A percentile compares a stretch with the other conserved stretches of the same genome.
These are phyloP conservation scores for Cyphomyrus plagiostoma DNA, from an alignment of 2,113 vertebrate genomes.

Conservation along the genomic window DNA sequence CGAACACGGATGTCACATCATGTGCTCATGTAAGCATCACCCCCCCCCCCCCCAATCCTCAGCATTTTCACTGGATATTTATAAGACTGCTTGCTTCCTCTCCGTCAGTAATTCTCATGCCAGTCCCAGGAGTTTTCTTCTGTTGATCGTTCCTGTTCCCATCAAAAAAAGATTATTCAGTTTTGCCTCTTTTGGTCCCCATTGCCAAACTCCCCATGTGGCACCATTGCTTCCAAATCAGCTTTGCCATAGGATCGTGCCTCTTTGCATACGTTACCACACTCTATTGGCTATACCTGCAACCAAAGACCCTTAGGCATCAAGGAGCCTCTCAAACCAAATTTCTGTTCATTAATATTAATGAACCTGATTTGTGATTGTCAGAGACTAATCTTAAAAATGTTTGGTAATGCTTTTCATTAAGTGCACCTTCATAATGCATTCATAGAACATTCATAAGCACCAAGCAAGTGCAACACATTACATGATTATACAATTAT, in stretches of 20 bases:
- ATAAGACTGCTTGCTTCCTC: background rate
- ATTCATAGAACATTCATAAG: too few species aligned
- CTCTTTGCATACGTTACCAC: background rate
- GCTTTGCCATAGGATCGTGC: background rate
- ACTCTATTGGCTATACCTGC: background rate
- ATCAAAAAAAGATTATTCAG: background rate
- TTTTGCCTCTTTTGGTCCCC: background rate
- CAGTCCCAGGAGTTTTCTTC: background rate
- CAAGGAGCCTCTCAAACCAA: background rate
- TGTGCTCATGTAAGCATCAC: background rate
- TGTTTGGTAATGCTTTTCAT: too few species aligned
- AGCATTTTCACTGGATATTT: background rate
- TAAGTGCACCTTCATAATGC: too few species aligned
- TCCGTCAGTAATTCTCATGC: background rate
- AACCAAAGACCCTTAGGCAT: background rate
- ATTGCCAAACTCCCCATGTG: background rate
- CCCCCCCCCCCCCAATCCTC: background rate
- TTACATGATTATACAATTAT: too few species aligned
- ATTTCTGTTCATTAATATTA: background rate
- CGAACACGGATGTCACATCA: background rate
- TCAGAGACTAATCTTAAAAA: background rate
- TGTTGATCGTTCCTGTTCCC: background rate
- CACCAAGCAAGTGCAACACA: too few species aligned
- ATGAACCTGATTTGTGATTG: slow-evolving; percentile 4
- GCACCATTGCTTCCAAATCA: background rate